Base-by-base conservation (phyloP, 2,113 vertebrate species). In the Pagrus major region DNA sequence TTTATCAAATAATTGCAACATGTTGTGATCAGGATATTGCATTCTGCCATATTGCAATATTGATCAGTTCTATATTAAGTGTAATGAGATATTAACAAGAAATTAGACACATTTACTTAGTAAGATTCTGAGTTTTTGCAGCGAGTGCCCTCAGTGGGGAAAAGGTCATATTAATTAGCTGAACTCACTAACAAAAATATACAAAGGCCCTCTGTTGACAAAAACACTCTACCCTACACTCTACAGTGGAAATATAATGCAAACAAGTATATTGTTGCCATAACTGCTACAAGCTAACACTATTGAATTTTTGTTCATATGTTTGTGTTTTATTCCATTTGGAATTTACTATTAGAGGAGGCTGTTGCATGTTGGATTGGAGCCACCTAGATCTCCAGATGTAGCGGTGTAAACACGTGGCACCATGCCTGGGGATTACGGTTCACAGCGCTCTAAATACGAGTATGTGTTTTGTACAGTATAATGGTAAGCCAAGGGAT, bases 401-500 rank as follows among this genome's bases (percentile, higher is more conserved):
- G 80, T 39, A 70, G 64, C 67, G 0, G 59, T 60, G 69, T 49
- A 55, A 76, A 84, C 69, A 54, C 18, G 11, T 68, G 78, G 76
- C 65, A 65, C 35, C 33, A 20, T 52, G 44, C 21, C 67, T 14
- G 41, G 0, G 72, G 88, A 89, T 92, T 90, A 91, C 44, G 6
- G 25, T 23, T 63, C 27, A 39, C 56, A 64, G 39, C 21, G 67
- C 64, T 64, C 63, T 83, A 71, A 81, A 83, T 71, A 7, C 6
- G 44, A 15, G 0, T 79, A 12, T 81, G 76, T 76, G 60, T 78
- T 83, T 52, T 67, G 35, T 82, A 78, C 61, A 78, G 88, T 86
- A 56, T 83, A 81, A 65, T 73, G 56, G 23, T 75, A 69, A 86
- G 68, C 83, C 63, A 42, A 20, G 33, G 29, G 74, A 76, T 42